Evolutionary conservation across 2,888 invertebrate species (phyloP).

Genomic region (Torymus tubicola): DNA sequence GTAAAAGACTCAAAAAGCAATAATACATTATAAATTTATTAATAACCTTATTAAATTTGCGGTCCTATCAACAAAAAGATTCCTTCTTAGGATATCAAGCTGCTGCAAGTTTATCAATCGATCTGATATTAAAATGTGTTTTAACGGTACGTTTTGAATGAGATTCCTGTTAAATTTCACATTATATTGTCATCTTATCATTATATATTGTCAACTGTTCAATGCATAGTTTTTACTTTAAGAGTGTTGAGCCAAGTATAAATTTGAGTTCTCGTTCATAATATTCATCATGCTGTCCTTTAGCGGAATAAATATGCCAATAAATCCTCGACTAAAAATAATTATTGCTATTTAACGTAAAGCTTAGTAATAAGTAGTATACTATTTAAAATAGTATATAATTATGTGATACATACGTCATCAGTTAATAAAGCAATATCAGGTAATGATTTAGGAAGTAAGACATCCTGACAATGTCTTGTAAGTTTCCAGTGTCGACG

Average conservation of each 20-base stretch:
- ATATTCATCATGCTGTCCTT: neutral
- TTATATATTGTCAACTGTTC: neutral
- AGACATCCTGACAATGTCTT: slow-evolving; percentile 16
- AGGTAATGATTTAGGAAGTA: slow-evolving; percentile 15
- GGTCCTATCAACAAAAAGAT: neutral
- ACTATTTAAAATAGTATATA: too few species aligned
- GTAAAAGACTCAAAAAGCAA: too few species aligned
- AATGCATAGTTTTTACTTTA: slow-evolving; percentile 13
- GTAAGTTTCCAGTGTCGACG: slow-evolving; percentile 33
- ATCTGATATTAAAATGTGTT: slow-evolving; percentile 25
- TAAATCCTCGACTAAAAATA: slow-evolving; percentile 37
- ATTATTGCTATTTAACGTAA: too few species aligned
- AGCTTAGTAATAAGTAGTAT: too few species aligned
- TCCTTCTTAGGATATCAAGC: neutral
- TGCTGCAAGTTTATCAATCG: slow-evolving; percentile 15
- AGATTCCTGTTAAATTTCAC: neutral
- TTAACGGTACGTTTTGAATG: neutral
- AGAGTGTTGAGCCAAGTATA: neutral
- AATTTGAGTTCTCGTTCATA: neutral
- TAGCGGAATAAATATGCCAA: slow-evolving; percentile 26
- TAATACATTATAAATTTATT: too few species aligned
- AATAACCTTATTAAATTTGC: slow-evolving; percentile 28
- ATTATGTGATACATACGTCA: slow-evolving; percentile 17
- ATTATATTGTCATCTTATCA: neutral
- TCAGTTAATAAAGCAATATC: slow-evolving; percentile 26